Conservation (phyloP, 2,797 vertebrate species). For the Notoglanidium macrostoma region DNA sequence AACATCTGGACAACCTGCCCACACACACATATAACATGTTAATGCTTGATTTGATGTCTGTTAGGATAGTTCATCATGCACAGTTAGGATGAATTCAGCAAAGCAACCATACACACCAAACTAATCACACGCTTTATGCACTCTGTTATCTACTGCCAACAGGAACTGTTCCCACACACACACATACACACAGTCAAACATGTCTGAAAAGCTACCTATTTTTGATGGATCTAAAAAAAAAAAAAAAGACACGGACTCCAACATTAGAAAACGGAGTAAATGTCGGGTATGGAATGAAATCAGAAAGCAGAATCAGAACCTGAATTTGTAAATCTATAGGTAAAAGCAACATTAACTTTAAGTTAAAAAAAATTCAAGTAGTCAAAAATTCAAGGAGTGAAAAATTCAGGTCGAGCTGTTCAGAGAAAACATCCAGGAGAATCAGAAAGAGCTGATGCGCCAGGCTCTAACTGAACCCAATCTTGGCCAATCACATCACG, state of each 20-base stretch:
- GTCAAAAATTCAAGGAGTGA: background rate
- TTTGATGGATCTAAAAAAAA: background rate
- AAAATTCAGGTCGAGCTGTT: background rate
- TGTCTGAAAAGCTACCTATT: background rate
- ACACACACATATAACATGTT: background rate
- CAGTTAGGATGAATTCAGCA: background rate
- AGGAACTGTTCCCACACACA: background rate
- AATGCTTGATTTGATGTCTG: conserved; percentile 5
- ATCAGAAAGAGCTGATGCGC: background rate
- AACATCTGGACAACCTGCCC: too few relatives aligned
- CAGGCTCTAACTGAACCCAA: background rate
- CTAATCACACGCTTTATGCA: conserved; percentile 32
- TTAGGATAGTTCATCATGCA: background rate
- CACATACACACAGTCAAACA: background rate
- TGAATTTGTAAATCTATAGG: background rate
- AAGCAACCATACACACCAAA: conserved; percentile 34
- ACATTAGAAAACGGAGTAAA: background rate
- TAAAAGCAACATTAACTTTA: too few relatives aligned
- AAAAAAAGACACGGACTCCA: background rate
- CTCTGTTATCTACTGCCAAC: conserved; percentile 43
- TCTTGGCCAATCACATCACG: background rate
- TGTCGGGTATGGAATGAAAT: background rate
- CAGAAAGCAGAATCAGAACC: background rate
- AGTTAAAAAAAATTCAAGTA: background rate
- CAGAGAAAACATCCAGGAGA: background rate